phyloP scores from a whole-genome alignment of 2,113 vertebrate genomes.

The Chionis minor region DNA sequence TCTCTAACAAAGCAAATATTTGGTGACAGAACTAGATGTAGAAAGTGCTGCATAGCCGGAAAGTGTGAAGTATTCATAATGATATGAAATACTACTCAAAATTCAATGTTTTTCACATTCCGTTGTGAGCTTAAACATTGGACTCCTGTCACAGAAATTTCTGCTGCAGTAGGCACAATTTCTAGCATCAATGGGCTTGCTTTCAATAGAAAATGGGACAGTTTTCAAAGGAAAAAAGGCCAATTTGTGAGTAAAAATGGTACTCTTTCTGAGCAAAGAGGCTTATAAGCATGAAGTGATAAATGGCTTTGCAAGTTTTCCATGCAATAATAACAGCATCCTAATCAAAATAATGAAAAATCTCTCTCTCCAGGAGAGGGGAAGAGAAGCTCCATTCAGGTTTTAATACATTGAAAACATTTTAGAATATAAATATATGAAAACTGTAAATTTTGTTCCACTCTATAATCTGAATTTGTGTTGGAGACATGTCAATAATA shows the following conservation, averaged over 20 bases:
- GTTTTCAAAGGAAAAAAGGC: constrained; percentile 34
- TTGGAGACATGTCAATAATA: neutral
- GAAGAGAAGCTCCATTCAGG: neutral
- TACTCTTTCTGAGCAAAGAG: neutral
- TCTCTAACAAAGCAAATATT: constrained; percentile 31
- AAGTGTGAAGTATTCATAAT: constrained; percentile 30
- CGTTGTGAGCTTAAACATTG: neutral
- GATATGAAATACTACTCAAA: constrained; percentile 13
- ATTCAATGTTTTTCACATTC: constrained; percentile 33
- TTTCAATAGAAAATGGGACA: constrained; percentile 38
- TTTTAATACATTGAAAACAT: neutral
- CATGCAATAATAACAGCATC: neutral
- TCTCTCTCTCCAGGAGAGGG: neutral
- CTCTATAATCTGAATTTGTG: neutral
- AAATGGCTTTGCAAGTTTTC: constrained; percentile 25
- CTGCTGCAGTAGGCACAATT: constrained; percentile 33
- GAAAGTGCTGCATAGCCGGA: neutral
- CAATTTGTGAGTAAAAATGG: constrained; percentile 34
- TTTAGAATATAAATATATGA: constrained; percentile 2
- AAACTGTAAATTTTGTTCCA: neutral
- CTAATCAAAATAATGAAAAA: constrained; percentile 48
- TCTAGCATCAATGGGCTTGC: constrained; percentile 12
- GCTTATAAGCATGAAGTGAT: constrained; percentile 13
- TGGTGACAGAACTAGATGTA: constrained; percentile 23
- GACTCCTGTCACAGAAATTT: constrained; percentile 35